Conservation (phyloP, 2,113 vertebrate genomes). For the Eidolon helvum region DNA sequence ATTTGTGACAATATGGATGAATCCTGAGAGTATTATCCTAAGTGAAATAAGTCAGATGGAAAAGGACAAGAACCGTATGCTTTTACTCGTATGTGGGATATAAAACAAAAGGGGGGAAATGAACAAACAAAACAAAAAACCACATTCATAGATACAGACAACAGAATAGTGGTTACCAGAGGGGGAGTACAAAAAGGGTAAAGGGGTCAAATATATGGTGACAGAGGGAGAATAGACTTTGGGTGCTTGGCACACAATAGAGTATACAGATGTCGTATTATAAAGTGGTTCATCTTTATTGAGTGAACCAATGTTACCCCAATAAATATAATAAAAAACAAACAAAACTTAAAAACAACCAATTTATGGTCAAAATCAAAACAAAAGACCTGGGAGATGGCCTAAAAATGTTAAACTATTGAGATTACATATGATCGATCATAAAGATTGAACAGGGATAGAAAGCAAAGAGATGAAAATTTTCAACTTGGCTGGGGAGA, state of each 20-base stretch:
- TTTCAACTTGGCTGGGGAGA: neutral
- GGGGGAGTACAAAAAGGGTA: no score
- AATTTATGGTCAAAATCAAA: neutral
- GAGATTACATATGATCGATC: neutral
- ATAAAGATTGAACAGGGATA: neutral
- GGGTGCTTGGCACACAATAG: neutral
- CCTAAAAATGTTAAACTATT: neutral
- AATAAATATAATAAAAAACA: neutral
- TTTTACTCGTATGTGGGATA: neutral
- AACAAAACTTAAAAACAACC: neutral
- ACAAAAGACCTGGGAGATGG: neutral
- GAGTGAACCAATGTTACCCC: neutral
- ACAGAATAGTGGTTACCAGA: neutral
- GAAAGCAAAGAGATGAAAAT: slow-evolving; percentile 8
- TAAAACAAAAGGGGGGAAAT: neutral
- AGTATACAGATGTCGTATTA: neutral
- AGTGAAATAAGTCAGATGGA: neutral
- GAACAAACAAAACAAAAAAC: neutral
- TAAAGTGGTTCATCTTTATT: neutral
- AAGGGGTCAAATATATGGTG: neutral
- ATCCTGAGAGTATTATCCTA: neutral
- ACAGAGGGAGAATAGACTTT: neutral
- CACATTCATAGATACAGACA: neutral
- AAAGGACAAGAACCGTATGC: neutral
- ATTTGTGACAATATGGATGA: neutral